A percentile compares a stretch with the other conserved stretches of the same genome.
phyloP scores from a whole-genome alignment of 2,888 invertebrate species.

The Zaprionus bogoriensis region DNA sequence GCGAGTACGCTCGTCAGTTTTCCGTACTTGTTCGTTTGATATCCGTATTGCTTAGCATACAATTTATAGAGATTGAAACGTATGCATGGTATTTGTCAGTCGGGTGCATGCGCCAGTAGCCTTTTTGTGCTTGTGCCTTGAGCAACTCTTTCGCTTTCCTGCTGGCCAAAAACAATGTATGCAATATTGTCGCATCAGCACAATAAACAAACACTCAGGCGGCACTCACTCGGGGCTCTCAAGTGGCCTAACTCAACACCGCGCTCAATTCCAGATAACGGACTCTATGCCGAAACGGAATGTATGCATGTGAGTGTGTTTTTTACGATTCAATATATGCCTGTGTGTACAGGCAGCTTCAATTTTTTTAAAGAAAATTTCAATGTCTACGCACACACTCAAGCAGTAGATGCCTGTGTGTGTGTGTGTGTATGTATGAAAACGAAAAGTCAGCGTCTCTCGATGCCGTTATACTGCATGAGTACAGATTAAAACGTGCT shows the following conservation, averaged over 20 bases:
- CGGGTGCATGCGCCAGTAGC: no score
- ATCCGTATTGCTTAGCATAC: no score
- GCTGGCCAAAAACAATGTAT: neutral
- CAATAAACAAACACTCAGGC: no score
- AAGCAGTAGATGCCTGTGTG: neutral
- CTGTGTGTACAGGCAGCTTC: no score
- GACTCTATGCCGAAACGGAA: neutral
- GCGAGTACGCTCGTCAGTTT: no score
- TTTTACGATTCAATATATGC: no score
- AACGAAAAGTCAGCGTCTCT: neutral
- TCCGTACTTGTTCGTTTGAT: no score
- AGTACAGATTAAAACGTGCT: neutral
- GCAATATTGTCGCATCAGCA: constrained; percentile 17
- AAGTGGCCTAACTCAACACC: neutral
- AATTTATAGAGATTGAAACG: no score
- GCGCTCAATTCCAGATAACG: constrained; percentile 23
- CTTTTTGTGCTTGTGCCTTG: neutral
- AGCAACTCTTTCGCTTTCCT: neutral
- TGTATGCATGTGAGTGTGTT: no score
- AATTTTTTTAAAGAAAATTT: no score
- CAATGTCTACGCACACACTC: no score
- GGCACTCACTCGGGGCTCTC: neutral
- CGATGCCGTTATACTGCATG: neutral
- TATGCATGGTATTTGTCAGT: no score
- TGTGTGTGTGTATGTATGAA: neutral